Conservation (phyloP, 2,888 invertebrate genomes). For the Bombylius discolor region DNA sequence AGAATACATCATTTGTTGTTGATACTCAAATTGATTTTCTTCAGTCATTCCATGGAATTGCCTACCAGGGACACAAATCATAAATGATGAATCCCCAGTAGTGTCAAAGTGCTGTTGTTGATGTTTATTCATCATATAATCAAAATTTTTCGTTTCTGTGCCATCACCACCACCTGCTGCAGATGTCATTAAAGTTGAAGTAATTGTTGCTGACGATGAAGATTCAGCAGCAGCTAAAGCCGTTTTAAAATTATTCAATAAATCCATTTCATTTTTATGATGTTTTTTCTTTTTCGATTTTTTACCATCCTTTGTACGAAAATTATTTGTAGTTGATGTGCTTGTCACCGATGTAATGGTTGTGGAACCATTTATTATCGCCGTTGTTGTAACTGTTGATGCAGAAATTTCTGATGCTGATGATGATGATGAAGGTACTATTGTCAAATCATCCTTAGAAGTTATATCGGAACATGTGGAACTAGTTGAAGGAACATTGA, state of each 20-base stretch:
- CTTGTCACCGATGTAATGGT: constrained; percentile 1
- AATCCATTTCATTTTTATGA: constrained; percentile 32
- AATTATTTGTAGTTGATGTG: background rate
- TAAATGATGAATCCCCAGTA: no score
- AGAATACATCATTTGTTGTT: background rate
- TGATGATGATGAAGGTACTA: constrained; percentile 7
- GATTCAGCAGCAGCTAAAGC: constrained; percentile 19
- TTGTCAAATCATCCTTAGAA: constrained; percentile 4
- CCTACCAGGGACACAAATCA: no score
- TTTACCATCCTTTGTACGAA: constrained; percentile 14
- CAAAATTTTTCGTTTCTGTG: background rate
- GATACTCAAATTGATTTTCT: background rate
- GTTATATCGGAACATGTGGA: background rate
- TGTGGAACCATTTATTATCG: constrained; percentile 1
- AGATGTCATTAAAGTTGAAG: constrained; percentile 10
- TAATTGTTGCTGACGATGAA: constrained; percentile 3
- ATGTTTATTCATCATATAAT: background rate
- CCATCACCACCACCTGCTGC: background rate
- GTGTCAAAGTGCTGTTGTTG: background rate
- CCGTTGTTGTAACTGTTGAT: background rate
- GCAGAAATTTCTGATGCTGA: background rate
- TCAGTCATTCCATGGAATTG: background rate
- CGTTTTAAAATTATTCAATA: constrained; percentile 31
- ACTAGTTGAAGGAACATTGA: constrained; percentile 9
- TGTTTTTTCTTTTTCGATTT: constrained; percentile 32